A percentile compares a stretch with the other conserved stretches of the same genome.
Evolutionary conservation across 1,140 invertebrate species (phyloP).

Genomic region (Temnothorax nylanderi): DNA sequence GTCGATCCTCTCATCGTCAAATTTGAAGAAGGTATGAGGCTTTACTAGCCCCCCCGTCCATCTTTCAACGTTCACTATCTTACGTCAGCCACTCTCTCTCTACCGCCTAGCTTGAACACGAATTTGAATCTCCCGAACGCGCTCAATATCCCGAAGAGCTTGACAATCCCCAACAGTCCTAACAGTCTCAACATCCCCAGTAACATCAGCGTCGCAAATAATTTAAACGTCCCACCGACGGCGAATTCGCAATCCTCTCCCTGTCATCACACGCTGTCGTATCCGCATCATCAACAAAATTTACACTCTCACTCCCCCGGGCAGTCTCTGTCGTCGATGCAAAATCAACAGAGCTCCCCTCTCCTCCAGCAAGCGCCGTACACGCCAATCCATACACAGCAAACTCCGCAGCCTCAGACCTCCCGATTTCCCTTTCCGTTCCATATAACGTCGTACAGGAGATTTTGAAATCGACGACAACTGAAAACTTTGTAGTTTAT

Average conservation of each 20-base stretch:
- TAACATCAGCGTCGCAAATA: slow-evolving; percentile 73
- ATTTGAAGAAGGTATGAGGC: slow-evolving; percentile 92
- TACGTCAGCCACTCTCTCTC: slow-evolving; percentile 83
- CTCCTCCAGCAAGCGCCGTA: slow-evolving; percentile 78
- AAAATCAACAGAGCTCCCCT: slow-evolving; percentile 77
- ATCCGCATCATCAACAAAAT: slow-evolving; percentile 71
- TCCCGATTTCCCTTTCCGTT: slow-evolving; percentile 82
- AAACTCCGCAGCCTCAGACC: slow-evolving; percentile 75
- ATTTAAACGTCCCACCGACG: slow-evolving; percentile 73
- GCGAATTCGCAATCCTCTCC: slow-evolving; percentile 79
- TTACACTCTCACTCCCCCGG: slow-evolving; percentile 73
- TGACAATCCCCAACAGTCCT: slow-evolving; percentile 75
- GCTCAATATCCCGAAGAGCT: slow-evolving; percentile 73
- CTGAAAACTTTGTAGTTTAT: slow-evolving; percentile 32
- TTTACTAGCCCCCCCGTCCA: slow-evolving; percentile 88
- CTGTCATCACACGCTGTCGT: slow-evolving; percentile 78
- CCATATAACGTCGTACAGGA: slow-evolving; percentile 81
- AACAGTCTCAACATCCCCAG: slow-evolving; percentile 75
- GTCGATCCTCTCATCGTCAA: slow-evolving; percentile 90
- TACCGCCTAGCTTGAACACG: slow-evolving; percentile 81
- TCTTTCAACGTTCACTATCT: slow-evolving; percentile 85
- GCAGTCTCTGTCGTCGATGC: slow-evolving; percentile 74
- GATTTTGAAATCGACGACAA: slow-evolving; percentile 75
- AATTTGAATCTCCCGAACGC: slow-evolving; percentile 80
- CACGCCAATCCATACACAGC: slow-evolving; percentile 76